phyloP scores from a whole-genome alignment of 2,888 invertebrate species.

The Sarcophaga subvicina region DNA sequence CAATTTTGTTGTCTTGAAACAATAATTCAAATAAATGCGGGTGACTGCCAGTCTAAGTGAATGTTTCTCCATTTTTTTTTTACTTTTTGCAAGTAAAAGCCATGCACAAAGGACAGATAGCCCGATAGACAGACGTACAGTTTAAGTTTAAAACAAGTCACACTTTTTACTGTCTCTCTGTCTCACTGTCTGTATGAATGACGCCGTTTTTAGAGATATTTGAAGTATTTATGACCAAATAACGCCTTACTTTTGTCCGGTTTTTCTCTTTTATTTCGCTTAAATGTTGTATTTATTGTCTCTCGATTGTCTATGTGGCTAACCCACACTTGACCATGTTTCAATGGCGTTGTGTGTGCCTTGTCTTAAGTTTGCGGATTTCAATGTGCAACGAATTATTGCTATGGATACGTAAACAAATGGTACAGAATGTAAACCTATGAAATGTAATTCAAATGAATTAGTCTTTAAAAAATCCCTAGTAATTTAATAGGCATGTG shows the following conservation, averaged over 20 bases:
- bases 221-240: constrained; percentile 37
- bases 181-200: neutral
- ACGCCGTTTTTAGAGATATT: constrained; percentile 53
- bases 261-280: constrained; percentile 15
- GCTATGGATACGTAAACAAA: neutral
- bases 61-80: neutral
- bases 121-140: neutral
- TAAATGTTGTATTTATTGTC: neutral
- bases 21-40: constrained; percentile 59
- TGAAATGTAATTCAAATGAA: too few relatives aligned
- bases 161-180: neutral
- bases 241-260: constrained; percentile 30
- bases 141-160: constrained; percentile 19
- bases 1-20: constrained; percentile 36
- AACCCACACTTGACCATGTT: constrained; percentile 65
- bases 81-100: neutral
- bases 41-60: constrained; percentile 61
- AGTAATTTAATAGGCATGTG: too few relatives aligned
- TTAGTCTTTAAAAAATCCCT: too few relatives aligned
- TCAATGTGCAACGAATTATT: neutral
- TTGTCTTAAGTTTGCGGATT: neutral
- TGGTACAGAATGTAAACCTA: neutral
- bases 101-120: neutral
- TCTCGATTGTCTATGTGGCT: constrained; percentile 18
- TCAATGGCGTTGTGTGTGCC: neutral